Conservation (phyloP, 2,797 vertebrate genomes). For the Capromys pilorides region DNA sequence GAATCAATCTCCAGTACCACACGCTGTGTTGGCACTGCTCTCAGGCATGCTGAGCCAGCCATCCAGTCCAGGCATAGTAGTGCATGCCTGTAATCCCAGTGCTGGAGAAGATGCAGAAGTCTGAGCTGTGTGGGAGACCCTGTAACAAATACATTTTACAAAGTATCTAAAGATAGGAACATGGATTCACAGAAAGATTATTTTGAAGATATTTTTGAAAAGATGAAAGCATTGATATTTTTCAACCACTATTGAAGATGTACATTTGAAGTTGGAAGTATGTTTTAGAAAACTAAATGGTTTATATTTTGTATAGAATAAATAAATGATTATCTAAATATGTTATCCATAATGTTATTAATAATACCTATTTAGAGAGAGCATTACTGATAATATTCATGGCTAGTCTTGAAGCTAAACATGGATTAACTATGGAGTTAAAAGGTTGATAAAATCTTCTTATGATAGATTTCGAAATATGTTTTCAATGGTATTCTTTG, state of each 20-base stretch:
- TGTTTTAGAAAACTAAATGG: background rate
- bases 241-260: background rate
- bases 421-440: background rate
- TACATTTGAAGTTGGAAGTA: background rate
- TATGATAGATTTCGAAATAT: background rate
- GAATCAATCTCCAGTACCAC: too few relatives aligned
- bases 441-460: background rate
- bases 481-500: background rate
- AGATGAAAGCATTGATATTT: background rate
- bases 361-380: background rate
- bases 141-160: too few relatives aligned
- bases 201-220: background rate
- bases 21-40: too few relatives aligned
- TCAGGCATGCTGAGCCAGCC: too few relatives aligned
- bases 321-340: background rate
- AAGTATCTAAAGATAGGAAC: too few relatives aligned
- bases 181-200: background rate
- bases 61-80: too few relatives aligned
- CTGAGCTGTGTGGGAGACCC: too few relatives aligned
- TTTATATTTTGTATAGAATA: background rate
- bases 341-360: background rate
- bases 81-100: too few relatives aligned
- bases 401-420: background rate
- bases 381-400: conserved; percentile 8
- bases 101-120: too few relatives aligned